Percentiles rank a stretch among this genome's conserved stretches.
phyloP scores from a whole-genome alignment of 2,888 invertebrate species.

The Stegophylla sp. region DNA sequence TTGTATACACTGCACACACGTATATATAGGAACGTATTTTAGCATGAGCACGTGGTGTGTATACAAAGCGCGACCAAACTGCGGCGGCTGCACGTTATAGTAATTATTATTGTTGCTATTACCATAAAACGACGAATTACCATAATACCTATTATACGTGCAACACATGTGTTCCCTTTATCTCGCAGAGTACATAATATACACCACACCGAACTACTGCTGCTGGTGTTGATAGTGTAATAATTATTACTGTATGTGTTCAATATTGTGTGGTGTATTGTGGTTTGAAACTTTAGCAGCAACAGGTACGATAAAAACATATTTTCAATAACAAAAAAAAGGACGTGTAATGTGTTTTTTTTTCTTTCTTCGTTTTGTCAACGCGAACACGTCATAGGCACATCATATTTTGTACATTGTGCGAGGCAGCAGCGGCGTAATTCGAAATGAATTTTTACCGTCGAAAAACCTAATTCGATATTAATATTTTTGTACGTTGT shows the following conservation, averaged over 20 bases:
- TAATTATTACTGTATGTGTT: not conserved
- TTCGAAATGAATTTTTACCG: too few relatives aligned
- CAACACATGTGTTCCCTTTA: conserved; percentile 36
- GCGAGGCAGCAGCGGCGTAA: too few relatives aligned
- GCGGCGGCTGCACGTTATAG: not conserved
- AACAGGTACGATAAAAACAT: not conserved
- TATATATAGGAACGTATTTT: not conserved
- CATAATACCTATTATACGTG: conserved; percentile 26
- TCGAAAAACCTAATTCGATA: too few relatives aligned
- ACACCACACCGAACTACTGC: not conserved
- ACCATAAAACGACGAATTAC: conserved; percentile 47
- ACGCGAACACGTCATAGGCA: too few relatives aligned
- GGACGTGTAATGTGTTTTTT: too few relatives aligned
- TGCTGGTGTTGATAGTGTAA: too few relatives aligned
- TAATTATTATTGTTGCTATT: not conserved
- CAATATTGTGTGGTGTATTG: not conserved
- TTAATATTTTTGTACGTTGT: too few relatives aligned
- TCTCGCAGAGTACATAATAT: not conserved
- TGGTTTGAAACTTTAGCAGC: not conserved
- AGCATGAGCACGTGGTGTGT: conserved; percentile 11
- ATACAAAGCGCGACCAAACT: not conserved
- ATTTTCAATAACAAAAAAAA: too few relatives aligned
- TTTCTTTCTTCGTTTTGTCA: too few relatives aligned
- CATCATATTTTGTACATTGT: too few relatives aligned
- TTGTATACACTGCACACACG: not conserved